These are phyloP conservation scores for Ficedula albicollis DNA, from an alignment of 2,797 vertebrate genomes.

Conservation along the genomic window DNA sequence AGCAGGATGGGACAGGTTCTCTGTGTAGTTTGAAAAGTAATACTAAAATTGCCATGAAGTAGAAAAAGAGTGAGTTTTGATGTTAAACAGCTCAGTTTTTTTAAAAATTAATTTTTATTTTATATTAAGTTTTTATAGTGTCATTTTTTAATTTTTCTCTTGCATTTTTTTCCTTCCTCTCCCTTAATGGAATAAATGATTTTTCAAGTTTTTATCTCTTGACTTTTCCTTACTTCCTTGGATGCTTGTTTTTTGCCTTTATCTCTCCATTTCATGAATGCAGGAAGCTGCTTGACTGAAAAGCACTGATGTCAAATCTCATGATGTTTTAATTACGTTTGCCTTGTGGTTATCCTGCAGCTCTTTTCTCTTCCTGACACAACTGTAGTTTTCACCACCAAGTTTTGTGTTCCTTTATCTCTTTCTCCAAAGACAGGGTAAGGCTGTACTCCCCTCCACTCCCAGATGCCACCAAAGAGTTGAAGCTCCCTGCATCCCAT, in stretches of 20 bases:
- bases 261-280: background rate
- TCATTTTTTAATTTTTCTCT: background rate
- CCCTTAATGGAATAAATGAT: background rate
- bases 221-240: background rate
- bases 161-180: background rate
- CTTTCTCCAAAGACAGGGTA: background rate
- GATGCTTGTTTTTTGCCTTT: background rate
- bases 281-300: background rate
- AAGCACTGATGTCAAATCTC: background rate
- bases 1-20: background rate
- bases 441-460: background rate
- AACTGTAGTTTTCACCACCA: background rate
- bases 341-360: background rate
- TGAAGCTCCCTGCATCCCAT: background rate
- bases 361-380: background rate
- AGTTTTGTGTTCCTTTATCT: background rate
- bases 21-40: background rate
- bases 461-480: background rate
- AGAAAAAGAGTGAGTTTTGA: background rate
- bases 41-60: background rate
- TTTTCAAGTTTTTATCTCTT: background rate
- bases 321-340: background rate
- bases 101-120: background rate
- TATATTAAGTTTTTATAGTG: background rate
- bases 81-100: background rate